A percentile compares a stretch with the other conserved stretches of the same genome.
Conservation (phyloP, 2,888 invertebrate genomes). For the Erebia ligea region DNA sequence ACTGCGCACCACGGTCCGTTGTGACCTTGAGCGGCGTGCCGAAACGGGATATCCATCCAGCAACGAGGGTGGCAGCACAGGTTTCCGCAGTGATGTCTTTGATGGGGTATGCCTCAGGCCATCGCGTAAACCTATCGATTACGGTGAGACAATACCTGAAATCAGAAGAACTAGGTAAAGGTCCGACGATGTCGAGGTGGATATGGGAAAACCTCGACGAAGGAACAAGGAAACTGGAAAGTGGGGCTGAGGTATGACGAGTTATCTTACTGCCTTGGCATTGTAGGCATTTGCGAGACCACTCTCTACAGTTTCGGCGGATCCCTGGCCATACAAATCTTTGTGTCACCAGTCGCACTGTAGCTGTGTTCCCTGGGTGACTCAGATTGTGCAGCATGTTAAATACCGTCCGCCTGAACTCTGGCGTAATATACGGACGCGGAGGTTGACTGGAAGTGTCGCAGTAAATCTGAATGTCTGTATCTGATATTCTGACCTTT, state of each 20-base stretch:
- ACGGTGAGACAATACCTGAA: no score
- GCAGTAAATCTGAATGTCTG: conserved; percentile 36
- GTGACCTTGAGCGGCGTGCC: no score
- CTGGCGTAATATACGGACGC: conserved; percentile 35
- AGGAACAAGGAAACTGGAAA: neutral
- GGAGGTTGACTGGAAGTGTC: conserved; percentile 31
- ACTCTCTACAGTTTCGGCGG: conserved; percentile 15
- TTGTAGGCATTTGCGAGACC: neutral
- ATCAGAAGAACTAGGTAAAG: neutral
- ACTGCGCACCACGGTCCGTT: no score
- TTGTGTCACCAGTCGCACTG: conserved; percentile 45
- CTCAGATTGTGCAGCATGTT: conserved; percentile 34
- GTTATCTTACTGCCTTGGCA: conserved; percentile 14
- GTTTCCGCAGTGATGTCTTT: no score
- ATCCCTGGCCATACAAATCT: conserved; percentile 56
- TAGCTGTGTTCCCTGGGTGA: conserved; percentile 38
- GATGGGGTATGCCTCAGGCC: no score
- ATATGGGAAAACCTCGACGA: neutral
- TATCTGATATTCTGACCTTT: conserved; percentile 26
- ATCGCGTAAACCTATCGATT: no score
- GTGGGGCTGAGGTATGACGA: neutral
- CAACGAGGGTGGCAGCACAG: no score
- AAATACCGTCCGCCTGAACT: conserved; percentile 33
- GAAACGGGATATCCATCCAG: no score
- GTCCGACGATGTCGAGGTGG: conserved; percentile 16